Evolutionary conservation across 1,140 invertebrate genomes (phyloP).

Genomic region (Aphaenogaster ashmeadi): DNA sequence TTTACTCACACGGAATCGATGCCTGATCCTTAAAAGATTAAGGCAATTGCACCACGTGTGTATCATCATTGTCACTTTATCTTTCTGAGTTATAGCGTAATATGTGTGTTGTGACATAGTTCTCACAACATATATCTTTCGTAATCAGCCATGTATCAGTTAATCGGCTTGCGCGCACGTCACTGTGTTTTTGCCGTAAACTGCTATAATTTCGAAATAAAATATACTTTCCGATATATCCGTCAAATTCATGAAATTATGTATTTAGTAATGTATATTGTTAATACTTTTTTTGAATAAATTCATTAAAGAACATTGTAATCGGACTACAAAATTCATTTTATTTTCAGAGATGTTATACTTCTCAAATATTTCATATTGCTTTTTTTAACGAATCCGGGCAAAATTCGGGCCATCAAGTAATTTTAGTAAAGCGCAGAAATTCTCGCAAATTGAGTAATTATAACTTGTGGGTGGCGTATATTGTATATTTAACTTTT

Average conservation of each 20-base stretch:
- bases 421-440: conserved; percentile 3
- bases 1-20: no score
- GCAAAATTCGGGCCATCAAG: background rate
- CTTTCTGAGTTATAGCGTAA: background rate
- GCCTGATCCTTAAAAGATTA: background rate
- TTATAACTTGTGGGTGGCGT: conserved; percentile 21
- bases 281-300: conserved; percentile 11
- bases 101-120: background rate
- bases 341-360: conserved; percentile 21
- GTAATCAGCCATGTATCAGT: background rate
- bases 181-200: background rate
- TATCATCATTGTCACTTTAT: conserved; percentile 6
- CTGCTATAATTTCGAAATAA: background rate
- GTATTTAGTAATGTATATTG: background rate
- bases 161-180: conserved; percentile 8
- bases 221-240: background rate
- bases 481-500: conserved; percentile 27
- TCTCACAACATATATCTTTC: background rate
- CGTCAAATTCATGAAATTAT: background rate
- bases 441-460: conserved; percentile 38
- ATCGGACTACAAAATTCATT: background rate
- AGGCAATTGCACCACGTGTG: conserved; percentile 1
- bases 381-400: conserved; percentile 6
- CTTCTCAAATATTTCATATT: conserved; percentile 13
- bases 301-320: background rate